Evolutionary conservation across 1,140 invertebrate species (phyloP).

Genomic region (Maniola jurtina): DNA sequence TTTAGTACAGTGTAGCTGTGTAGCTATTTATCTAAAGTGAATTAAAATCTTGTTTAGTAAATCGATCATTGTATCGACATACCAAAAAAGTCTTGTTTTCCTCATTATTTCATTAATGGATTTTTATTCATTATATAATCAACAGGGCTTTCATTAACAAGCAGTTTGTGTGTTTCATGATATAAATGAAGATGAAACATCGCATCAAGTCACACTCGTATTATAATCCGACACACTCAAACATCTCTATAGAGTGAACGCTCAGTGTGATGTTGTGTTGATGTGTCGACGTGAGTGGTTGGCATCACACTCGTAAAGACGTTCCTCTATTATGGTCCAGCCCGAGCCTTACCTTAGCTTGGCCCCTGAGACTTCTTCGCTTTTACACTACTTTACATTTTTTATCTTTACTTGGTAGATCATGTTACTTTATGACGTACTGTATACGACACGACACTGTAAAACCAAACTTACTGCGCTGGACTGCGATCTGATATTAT

Average conservation of each 20-base stretch:
- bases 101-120: no score
- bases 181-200: background rate
- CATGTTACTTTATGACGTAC: no score
- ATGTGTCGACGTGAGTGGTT: constrained; percentile 49
- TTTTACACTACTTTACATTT: constrained; percentile 1
- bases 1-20: no score
- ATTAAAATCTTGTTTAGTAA: no score
- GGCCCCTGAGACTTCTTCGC: constrained; percentile 6
- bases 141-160: background rate
- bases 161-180: background rate
- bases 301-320: constrained; percentile 63
- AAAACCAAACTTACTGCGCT: no score
- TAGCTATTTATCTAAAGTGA: no score
- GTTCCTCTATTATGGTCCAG: constrained; percentile 60
- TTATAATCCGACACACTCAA: constrained; percentile 8
- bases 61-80: no score
- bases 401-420: background rate
- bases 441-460: no score
- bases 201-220: constrained; percentile 6
- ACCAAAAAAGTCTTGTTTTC: no score
- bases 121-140: no score
- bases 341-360: constrained; percentile 47
- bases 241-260: constrained; percentile 5
- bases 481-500: no score
- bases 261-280: constrained; percentile 45